Percentiles rank a stretch among this genome's conserved stretches.
phyloP scores from a whole-genome alignment of 37 sponge, comb jelly and placozoan genomes.

The Ianthella basta region DNA sequence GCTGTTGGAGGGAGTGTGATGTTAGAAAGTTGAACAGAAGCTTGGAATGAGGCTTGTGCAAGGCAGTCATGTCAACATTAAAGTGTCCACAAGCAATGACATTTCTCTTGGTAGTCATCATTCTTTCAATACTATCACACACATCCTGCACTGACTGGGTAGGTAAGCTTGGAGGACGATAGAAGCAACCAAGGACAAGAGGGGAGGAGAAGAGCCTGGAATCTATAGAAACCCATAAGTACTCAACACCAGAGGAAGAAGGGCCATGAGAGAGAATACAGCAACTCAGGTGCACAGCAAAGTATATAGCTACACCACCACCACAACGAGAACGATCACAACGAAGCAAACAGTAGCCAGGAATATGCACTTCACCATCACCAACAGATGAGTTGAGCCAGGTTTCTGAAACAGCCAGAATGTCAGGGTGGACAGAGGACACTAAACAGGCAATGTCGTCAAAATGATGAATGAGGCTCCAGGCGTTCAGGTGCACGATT shows the following conservation, averaged over 20 bases:
- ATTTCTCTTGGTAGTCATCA: background rate
- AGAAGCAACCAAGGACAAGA: background rate
- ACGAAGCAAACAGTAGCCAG: background rate
- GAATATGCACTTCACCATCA: no score
- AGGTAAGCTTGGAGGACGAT: constrained; percentile 8
- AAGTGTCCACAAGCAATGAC: no score
- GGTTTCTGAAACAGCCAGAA: no score
- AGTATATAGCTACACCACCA: background rate
- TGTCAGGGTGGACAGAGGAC: no score
- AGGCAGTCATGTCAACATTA: background rate
- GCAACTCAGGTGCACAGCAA: background rate
- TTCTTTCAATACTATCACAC: background rate
- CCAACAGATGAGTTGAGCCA: no score
- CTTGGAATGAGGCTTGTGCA: background rate
- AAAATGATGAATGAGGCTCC: no score
- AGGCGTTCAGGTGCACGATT: no score
- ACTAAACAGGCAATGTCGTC: no score
- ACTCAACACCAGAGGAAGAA: background rate
- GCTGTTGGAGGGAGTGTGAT: background rate
- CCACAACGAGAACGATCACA: background rate
- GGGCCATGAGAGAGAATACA: background rate
- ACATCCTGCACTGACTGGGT: background rate
- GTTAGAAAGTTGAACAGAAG: background rate
- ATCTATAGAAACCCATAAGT: background rate
- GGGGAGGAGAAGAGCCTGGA: background rate